Conservation (phyloP, 2,888 invertebrate genomes). For the Bombylius discolor region DNA sequence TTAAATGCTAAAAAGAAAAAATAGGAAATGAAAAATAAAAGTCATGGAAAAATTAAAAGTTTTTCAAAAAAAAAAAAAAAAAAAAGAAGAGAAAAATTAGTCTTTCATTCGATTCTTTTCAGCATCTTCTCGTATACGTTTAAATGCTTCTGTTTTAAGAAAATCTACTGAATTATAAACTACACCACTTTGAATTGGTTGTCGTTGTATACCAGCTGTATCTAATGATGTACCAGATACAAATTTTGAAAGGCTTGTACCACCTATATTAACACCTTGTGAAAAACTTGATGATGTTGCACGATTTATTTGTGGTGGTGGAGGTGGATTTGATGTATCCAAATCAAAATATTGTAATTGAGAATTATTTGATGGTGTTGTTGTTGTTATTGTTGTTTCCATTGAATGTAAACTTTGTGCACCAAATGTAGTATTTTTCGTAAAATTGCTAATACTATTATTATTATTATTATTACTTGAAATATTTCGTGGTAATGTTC, state of each 20-base stretch:
- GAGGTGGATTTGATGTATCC: constrained; percentile 46
- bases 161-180: constrained; percentile 91
- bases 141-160: constrained; percentile 85
- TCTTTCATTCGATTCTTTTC: constrained; percentile 46
- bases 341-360: constrained; percentile 74
- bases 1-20: too few species aligned
- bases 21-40: not conserved
- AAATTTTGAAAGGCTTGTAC: constrained; percentile 18
- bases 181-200: constrained; percentile 39
- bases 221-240: constrained; percentile 21
- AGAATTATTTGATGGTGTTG: constrained; percentile 1
- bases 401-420: constrained; percentile 33
- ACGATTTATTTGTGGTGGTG: constrained; percentile 21
- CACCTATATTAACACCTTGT: constrained; percentile 25
- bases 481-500: constrained; percentile 31
- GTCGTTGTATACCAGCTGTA: constrained; percentile 31
- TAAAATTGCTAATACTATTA: constrained; percentile 11
- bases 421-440: constrained; percentile 41
- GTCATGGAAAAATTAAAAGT: not conserved
- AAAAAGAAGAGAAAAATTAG: not conserved
- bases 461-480: constrained; percentile 7
- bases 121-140: constrained; percentile 67
- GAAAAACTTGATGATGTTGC: not conserved
- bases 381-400: constrained; percentile 25
- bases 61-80: not conserved